phyloP scores from a whole-genome alignment of 2,797 vertebrate species.

The Limnodromus scolopaceus region DNA sequence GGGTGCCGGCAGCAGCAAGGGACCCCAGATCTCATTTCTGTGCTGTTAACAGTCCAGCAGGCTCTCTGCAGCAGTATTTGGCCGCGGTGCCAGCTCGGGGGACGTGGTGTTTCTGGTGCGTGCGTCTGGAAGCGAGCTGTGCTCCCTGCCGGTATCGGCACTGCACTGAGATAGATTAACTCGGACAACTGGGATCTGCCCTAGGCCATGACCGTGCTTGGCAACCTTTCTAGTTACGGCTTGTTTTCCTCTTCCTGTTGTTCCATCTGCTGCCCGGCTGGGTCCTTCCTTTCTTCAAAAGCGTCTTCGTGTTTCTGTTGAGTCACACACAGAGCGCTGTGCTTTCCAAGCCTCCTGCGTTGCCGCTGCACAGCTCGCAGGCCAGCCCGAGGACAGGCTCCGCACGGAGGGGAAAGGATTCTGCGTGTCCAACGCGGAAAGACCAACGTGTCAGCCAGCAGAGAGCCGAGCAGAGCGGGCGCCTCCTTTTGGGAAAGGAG shows the following conservation, averaged over 20 bases:
- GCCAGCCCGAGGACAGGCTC: background rate
- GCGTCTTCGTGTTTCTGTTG: background rate
- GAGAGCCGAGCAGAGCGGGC: background rate
- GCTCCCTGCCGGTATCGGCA: background rate
- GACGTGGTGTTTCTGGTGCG: background rate
- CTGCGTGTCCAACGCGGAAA: too few species aligned
- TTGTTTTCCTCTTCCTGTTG: background rate
- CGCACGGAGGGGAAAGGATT: background rate
- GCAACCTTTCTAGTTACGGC: background rate
- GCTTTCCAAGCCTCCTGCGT: background rate
- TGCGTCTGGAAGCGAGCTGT: background rate
- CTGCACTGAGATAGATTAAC: background rate
- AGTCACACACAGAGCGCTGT: background rate
- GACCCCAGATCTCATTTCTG: background rate
- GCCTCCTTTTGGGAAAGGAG: background rate
- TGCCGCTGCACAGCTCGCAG: background rate
- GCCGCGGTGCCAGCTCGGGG: background rate
- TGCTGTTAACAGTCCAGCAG: background rate
- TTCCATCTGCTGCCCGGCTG: conserved; percentile 7
- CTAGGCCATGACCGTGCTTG: background rate
- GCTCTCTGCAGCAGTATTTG: background rate
- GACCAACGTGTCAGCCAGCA: background rate
- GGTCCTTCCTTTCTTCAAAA: conserved; percentile 47
- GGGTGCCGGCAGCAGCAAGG: background rate
- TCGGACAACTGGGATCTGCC: background rate